Percentiles rank a stretch among this genome's conserved stretches.
These are phyloP conservation scores for Blastomussa wellsi DNA, from an alignment of 92 coral and sea anemone genomes.

Conservation along the genomic window DNA sequence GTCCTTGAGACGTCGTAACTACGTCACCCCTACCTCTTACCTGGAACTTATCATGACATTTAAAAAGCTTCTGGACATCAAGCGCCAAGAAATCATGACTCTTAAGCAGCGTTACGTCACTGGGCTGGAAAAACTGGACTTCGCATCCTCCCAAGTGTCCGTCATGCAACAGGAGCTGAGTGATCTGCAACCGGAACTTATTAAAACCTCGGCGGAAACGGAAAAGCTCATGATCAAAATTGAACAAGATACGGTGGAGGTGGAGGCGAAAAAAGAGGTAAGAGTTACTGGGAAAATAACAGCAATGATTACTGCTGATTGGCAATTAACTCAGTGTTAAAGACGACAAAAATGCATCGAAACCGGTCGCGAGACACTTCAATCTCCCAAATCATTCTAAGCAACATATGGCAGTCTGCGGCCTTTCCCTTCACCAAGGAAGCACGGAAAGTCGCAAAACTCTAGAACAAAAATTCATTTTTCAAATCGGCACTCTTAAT, in stretches of 20 bases:
- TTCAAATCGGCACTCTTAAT: no score
- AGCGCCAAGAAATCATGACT: conserved; percentile 91
- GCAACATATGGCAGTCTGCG: no score
- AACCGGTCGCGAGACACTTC: no score
- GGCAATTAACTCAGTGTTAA: no score
- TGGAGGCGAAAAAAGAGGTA: conserved; percentile 99
- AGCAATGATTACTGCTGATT: no score
- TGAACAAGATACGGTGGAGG: conserved; percentile 98
- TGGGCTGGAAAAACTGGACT: conserved; percentile 94
- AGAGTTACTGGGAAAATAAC: neutral
- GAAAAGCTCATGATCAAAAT: conserved; percentile 95
- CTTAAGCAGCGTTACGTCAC: conserved; percentile 90
- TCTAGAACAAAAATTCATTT: no score
- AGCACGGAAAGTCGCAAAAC: no score
- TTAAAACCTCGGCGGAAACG: conserved; percentile 98
- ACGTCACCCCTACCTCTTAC: conserved; percentile 99
- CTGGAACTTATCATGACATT: conserved; percentile 97
- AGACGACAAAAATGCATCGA: no score
- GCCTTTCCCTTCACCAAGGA: no score
- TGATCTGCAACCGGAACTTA: conserved; percentile 94
- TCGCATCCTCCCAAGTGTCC: conserved; percentile 98
- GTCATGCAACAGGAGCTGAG: conserved; percentile 98
- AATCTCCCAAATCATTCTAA: no score
- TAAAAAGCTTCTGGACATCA: conserved; percentile 88
- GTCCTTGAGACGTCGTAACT: conserved; percentile 88